Evolutionary conservation across 2,888 invertebrate genomes (phyloP).

Genomic region (Leuctra nigra): DNA sequence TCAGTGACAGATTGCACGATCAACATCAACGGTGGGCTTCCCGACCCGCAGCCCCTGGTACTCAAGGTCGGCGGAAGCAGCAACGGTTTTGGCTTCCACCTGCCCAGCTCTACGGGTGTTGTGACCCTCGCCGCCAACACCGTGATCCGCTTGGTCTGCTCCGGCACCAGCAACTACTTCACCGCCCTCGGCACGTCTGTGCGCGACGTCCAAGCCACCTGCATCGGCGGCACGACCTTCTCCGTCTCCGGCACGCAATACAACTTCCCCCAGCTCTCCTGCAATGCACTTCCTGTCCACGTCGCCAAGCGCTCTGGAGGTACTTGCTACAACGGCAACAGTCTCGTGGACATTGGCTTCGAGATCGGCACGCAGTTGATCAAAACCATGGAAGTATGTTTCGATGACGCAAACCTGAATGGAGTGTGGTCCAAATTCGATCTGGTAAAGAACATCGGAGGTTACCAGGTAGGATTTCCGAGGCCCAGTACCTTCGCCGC

Average conservation of each 20-base stretch:
- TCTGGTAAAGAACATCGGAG: slow-evolving; percentile 43
- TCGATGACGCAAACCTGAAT: slow-evolving; percentile 41
- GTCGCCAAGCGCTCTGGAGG: slow-evolving; percentile 41
- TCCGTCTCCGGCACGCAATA: slow-evolving; percentile 23
- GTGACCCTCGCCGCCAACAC: too few species aligned
- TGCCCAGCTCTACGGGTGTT: slow-evolving; percentile 7
- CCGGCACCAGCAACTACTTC: slow-evolving; percentile 19
- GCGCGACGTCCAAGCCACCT: too few species aligned
- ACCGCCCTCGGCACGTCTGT: background rate
- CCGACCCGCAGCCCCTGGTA: slow-evolving; percentile 24
- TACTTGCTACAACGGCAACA: slow-evolving; percentile 43
- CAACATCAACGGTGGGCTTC: too few species aligned
- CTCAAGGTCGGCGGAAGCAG: slow-evolving; percentile 19
- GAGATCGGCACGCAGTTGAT: slow-evolving; percentile 44
- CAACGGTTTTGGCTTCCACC: slow-evolving; percentile 19
- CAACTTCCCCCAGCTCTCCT: slow-evolving; percentile 42
- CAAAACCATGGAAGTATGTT: slow-evolving; percentile 43
- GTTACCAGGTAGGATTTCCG: slow-evolving; percentile 44
- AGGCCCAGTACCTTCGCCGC: slow-evolving; percentile 46
- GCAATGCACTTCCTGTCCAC: slow-evolving; percentile 40
- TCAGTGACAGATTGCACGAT: slow-evolving; percentile 23
- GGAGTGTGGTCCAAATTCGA: slow-evolving; percentile 48
- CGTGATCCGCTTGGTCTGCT: slow-evolving; percentile 18
- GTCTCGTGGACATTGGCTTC: slow-evolving; percentile 49
- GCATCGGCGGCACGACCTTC: slow-evolving; percentile 22